These are phyloP conservation scores for Trissonchulus latispiculum DNA, from an alignment of 2,888 invertebrate genomes.

Conservation along the genomic window DNA sequence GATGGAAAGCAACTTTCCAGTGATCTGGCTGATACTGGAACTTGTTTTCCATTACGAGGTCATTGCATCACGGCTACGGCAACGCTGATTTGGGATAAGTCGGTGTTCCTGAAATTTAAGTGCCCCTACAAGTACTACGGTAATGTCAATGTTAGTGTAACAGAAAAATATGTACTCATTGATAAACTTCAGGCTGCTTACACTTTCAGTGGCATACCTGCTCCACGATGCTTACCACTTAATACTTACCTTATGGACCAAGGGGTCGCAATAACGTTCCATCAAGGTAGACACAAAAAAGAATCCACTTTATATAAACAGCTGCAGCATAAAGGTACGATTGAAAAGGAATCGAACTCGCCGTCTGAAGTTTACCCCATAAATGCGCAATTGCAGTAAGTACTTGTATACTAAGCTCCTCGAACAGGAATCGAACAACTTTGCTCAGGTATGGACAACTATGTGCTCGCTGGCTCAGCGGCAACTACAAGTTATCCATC, in stretches of 20 bases:
- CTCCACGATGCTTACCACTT: not conserved
- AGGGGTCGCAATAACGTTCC: not conserved
- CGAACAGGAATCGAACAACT: too few relatives aligned
- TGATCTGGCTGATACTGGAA: not conserved
- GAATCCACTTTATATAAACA: too few relatives aligned
- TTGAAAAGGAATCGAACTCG: too few relatives aligned
- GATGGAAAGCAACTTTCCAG: not conserved
- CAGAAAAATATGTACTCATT: not conserved
- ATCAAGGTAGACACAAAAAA: too few relatives aligned
- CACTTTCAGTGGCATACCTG: not conserved
- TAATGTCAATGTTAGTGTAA: not conserved
- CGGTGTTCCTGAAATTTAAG: not conserved
- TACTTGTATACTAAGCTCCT: too few relatives aligned
- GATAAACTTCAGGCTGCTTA: not conserved
- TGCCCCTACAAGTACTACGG: not conserved
- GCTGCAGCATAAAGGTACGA: too few relatives aligned
- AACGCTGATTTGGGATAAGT: not conserved
- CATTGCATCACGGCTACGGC: not conserved
- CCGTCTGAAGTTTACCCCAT: too few relatives aligned
- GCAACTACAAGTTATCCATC: too few relatives aligned
- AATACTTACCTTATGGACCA: not conserved
- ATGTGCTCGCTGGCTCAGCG: too few relatives aligned
- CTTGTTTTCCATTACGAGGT: not conserved
- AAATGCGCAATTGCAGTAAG: too few relatives aligned
- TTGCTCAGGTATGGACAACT: too few relatives aligned